These are phyloP conservation scores for Neopelma chrysocephalum DNA, from an alignment of 2,797 vertebrate species.

Conservation along the genomic window DNA sequence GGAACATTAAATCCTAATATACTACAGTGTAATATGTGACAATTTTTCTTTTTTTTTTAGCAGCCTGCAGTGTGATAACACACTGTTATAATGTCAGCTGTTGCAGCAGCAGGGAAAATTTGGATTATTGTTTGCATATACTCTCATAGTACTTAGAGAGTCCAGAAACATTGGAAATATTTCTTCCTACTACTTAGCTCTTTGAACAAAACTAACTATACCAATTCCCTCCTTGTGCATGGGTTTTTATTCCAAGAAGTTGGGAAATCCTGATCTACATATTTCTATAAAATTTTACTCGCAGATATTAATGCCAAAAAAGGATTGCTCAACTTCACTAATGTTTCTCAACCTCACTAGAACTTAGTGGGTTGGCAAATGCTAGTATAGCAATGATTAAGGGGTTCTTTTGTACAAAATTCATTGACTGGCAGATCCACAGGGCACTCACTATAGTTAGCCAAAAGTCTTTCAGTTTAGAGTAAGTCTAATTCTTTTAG, in stretches of 20 bases:
- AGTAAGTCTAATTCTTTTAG: conserved; percentile 16
- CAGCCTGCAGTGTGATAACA: background rate
- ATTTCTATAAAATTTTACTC: background rate
- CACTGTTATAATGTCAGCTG: background rate
- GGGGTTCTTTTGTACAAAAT: background rate
- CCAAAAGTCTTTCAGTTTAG: background rate
- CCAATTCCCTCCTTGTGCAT: background rate
- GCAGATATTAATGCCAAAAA: background rate
- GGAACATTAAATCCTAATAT: background rate
- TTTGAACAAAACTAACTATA: background rate
- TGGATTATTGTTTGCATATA: background rate
- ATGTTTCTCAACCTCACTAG: background rate
- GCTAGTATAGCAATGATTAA: background rate
- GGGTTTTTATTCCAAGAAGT: background rate
- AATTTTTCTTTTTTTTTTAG: background rate
- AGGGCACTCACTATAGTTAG: background rate
- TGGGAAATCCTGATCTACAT: background rate
- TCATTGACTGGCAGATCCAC: background rate
- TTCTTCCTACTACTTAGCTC: background rate
- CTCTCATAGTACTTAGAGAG: background rate
- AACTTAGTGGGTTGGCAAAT: background rate
- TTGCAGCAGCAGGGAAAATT: background rate
- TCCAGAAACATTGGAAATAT: background rate
- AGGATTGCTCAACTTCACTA: conserved; percentile 8
- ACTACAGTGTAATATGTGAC: background rate